phyloP scores from a whole-genome alignment of 2,888 invertebrate genomes.

The Cotesia congregata region DNA sequence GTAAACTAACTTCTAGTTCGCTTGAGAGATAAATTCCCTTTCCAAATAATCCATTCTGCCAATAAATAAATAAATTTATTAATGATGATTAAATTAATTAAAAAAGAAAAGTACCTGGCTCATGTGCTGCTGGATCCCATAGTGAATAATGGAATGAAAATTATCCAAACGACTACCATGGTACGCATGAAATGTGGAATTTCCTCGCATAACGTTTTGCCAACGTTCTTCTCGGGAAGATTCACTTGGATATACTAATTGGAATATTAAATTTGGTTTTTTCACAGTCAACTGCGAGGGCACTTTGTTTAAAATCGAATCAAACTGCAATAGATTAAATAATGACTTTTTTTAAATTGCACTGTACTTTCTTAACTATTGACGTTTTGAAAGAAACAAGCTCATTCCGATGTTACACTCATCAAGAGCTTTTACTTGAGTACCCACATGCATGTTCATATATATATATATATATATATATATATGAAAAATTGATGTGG shows the following conservation, averaged over 20 bases:
- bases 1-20: slow-evolving; percentile 80
- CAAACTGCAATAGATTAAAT: slow-evolving; percentile 69
- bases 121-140: slow-evolving; percentile 82
- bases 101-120: slow-evolving; percentile 72
- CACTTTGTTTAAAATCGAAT: slow-evolving; percentile 73
- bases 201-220: slow-evolving; percentile 73
- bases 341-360: no score
- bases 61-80: slow-evolving; percentile 64
- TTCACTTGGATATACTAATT: slow-evolving; percentile 74
- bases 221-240: slow-evolving; percentile 75
- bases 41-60: slow-evolving; percentile 73
- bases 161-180: slow-evolving; percentile 87
- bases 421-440: no score
- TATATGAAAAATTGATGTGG: no score
- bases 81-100: neutral
- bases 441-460: no score
- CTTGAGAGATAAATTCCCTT: slow-evolving; percentile 83
- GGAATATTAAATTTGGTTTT: slow-evolving; percentile 79
- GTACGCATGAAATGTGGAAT: slow-evolving; percentile 78
- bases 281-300: slow-evolving; percentile 70
- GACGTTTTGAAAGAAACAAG: no score
- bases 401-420: no score
- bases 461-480: no score
- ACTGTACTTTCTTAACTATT: no score
- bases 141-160: slow-evolving; percentile 84